Evolutionary conservation across 2,113 vertebrate genomes (phyloP).

Genomic region (Rattus rattus): DNA sequence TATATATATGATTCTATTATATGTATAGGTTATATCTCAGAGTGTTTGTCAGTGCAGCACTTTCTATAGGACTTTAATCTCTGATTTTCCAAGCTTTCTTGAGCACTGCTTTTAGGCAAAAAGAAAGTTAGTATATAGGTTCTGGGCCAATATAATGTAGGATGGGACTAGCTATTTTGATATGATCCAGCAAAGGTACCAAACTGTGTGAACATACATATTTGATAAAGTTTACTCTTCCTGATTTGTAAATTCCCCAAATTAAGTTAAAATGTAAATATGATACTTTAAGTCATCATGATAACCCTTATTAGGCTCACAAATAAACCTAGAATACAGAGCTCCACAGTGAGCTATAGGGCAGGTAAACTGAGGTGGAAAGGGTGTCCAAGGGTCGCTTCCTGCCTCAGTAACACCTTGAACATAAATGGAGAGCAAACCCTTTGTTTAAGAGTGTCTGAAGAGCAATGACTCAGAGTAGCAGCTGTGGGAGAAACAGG

Average conservation of each 20-base stretch:
- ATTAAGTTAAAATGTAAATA: conserved; percentile 37
- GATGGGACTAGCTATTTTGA: background rate
- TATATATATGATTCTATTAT: conserved; percentile 16
- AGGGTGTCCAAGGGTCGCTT: background rate
- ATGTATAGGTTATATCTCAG: background rate
- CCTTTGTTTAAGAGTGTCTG: background rate
- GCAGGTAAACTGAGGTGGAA: background rate
- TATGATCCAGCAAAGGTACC: background rate
- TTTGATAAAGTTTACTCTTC: conserved; percentile 1
- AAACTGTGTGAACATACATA: background rate
- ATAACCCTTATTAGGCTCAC: background rate
- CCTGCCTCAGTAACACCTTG: background rate
- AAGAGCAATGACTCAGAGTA: background rate
- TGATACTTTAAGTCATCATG: background rate
- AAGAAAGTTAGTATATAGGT: background rate
- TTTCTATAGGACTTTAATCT: background rate
- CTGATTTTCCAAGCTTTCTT: background rate
- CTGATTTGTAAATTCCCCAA: background rate
- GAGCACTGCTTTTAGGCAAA: background rate
- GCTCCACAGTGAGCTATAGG: background rate
- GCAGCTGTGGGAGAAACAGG: background rate
- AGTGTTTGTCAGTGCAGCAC: too few species aligned
- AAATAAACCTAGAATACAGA: background rate
- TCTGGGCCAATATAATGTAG: background rate
- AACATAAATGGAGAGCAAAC: background rate